Conservation (phyloP, 2,888 invertebrate species). For the Rotaria magnacalcarata region DNA sequence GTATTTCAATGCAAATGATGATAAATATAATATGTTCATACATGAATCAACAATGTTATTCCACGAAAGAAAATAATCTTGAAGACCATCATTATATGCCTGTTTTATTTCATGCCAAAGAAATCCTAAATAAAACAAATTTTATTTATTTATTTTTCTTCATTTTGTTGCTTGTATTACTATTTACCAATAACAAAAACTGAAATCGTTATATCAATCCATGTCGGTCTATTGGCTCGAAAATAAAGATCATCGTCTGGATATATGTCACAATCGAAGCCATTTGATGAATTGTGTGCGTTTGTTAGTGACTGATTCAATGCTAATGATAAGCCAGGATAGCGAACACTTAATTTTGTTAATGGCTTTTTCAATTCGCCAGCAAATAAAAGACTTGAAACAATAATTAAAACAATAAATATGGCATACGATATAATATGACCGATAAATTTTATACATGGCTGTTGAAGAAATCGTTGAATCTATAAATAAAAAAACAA, state of each 20-base stretch:
- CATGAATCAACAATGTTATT: slow-evolving; percentile 53
- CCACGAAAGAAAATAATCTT: slow-evolving; percentile 50
- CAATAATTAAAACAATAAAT: slow-evolving; percentile 53
- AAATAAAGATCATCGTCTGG: slow-evolving; percentile 33
- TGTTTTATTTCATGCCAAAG: slow-evolving; percentile 53
- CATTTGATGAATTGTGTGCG: too few relatives aligned
- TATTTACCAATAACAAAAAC: slow-evolving; percentile 52
- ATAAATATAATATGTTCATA: slow-evolving; percentile 51
- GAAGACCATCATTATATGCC: slow-evolving; percentile 50
- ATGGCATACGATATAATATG: slow-evolving; percentile 54
- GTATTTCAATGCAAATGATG: slow-evolving; percentile 52
- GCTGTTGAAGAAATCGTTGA: slow-evolving; percentile 52
- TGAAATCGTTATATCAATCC: slow-evolving; percentile 46
- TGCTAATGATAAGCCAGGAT: background rate
- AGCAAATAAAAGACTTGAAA: slow-evolving; percentile 47
- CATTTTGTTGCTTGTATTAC: too few relatives aligned
- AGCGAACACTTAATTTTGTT: background rate
- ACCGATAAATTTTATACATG: slow-evolving; percentile 55
- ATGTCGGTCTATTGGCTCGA: slow-evolving; percentile 24
- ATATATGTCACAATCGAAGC: background rate
- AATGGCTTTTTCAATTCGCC: background rate
- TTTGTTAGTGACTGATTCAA: background rate
- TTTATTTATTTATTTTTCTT: background rate
- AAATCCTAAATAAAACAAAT: slow-evolving; percentile 49
- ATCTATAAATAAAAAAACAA: slow-evolving; percentile 47